Evolutionary conservation across 2,113 vertebrate genomes (phyloP).

Genomic region (Deroptyus accipitrinus): DNA sequence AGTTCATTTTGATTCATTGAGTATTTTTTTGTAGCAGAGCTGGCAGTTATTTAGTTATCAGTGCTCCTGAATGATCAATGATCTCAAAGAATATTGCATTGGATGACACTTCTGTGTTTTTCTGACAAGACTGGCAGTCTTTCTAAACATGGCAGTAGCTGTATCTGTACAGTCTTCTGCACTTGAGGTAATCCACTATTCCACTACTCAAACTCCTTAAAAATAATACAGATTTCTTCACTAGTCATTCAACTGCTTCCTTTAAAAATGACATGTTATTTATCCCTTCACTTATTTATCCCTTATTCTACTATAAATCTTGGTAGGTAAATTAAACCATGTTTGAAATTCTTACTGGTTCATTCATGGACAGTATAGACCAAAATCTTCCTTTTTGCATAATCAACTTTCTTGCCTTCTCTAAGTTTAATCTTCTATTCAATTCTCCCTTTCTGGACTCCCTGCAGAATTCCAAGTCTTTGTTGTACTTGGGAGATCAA

Average conservation of each 20-base stretch:
- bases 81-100: neutral
- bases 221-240: neutral
- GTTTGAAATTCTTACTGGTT: neutral
- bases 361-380: neutral
- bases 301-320: neutral
- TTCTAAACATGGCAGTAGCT: neutral
- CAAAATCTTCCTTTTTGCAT: neutral
- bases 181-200: neutral
- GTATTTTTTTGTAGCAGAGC: neutral
- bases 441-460: neutral
- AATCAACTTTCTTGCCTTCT: neutral
- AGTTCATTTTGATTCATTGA: neutral
- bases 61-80: neutral
- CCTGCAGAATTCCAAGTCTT: neutral
- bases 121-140: neutral
- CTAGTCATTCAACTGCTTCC: neutral
- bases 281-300: neutral
- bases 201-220: neutral
- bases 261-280: neutral
- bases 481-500: neutral
- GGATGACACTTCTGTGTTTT: neutral
- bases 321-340: neutral
- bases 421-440: neutral
- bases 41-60: neutral
- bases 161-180: neutral